phyloP scores from a whole-genome alignment of 1,140 invertebrate species.

The Drosophila rhopaloa region DNA sequence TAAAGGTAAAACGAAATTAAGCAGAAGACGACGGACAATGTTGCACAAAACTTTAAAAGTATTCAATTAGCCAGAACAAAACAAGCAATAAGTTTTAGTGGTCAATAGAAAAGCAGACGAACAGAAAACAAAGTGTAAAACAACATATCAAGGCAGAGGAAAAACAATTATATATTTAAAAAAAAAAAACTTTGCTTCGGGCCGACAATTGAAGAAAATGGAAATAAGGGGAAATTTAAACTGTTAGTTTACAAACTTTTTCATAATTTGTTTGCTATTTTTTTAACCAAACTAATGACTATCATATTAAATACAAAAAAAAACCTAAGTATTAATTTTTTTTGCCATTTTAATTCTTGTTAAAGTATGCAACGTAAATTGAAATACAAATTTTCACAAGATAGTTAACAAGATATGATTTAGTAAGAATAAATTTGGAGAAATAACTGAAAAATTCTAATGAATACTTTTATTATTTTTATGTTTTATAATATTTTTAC shows the following conservation, averaged over 20 bases:
- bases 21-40: background rate
- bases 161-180: conserved; percentile 4
- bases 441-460: no score
- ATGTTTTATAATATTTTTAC: background rate
- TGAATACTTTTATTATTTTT: no score
- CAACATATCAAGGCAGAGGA: conserved; percentile 17
- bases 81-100: conserved; percentile 7
- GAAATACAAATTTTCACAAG: no score
- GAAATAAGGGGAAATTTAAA: background rate
- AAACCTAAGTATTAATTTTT: no score
- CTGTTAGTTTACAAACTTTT: background rate
- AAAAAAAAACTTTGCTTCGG: conserved; percentile 1
- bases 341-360: no score
- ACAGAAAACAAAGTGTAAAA: background rate
- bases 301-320: no score
- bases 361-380: no score
- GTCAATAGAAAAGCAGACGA: background rate
- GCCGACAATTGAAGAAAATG: no score
- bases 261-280: no score
- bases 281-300: no score
- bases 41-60: background rate
- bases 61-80: conserved; percentile 26
- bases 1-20: background rate
- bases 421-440: no score
- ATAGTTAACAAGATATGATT: no score